These are phyloP conservation scores for Exaiptasia diaphana DNA, from an alignment of 64 coral and sea anemone genomes.

Conservation along the genomic window DNA sequence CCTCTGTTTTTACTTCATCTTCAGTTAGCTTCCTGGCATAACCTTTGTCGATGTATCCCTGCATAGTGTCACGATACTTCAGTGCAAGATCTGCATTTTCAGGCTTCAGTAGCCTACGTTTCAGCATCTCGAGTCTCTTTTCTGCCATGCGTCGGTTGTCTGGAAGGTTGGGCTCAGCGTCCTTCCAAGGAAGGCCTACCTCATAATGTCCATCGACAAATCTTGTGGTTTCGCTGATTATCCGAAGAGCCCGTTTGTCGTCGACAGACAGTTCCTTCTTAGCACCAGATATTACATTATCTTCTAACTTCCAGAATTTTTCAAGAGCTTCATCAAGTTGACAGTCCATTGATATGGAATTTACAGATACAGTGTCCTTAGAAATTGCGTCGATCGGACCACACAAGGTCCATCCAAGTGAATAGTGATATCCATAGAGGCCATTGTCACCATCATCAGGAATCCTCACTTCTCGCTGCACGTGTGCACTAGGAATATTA, in stretches of 20 bases:
- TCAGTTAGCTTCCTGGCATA: conserved; percentile 18
- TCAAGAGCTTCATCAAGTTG: not conserved
- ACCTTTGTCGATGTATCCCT: conserved; percentile 36
- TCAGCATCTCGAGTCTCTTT: not conserved
- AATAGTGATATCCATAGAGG: conserved; percentile 35
- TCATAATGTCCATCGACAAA: conserved; percentile 41
- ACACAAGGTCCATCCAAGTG: conserved; percentile 17
- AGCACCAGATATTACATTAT: not conserved
- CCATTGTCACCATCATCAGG: conserved; percentile 19
- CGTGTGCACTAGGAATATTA: conserved; percentile 41
- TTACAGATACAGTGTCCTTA: not conserved
- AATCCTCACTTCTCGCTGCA: conserved; percentile 50
- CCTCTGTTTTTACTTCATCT: not conserved
- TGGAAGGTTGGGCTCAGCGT: conserved; percentile 10
- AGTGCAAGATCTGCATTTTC: conserved; percentile 38
- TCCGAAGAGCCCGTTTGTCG: conserved; percentile 19
- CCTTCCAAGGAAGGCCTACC: conserved; percentile 33
- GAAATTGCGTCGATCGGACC: not conserved
- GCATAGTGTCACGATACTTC: conserved; percentile 45
- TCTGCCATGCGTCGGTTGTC: conserved; percentile 30
- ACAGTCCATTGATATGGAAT: conserved; percentile 25
- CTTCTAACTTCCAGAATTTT: conserved; percentile 26
- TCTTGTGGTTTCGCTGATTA: conserved; percentile 40
- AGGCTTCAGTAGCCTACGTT: not conserved
- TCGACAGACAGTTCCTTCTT: not conserved